Base-by-base conservation (phyloP, 2,888 invertebrate genomes). In the Cheilosia grossa region DNA sequence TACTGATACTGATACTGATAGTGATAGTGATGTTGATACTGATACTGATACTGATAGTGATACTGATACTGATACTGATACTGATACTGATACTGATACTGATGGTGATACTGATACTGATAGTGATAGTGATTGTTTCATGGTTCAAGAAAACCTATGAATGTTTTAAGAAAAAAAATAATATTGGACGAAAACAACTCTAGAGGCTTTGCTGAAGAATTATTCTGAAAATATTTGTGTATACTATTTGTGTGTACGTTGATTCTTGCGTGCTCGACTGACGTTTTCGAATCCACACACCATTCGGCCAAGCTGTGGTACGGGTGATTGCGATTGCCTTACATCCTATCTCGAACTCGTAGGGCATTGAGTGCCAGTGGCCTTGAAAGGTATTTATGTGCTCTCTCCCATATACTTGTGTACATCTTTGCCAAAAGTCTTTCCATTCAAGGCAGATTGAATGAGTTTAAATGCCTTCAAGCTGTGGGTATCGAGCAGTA, bases 311-410 rank as follows among this genome's bases (percentile, higher is more conserved):
- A 5, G 5, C 33, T 19, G 0, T 19, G 15, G 33, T 19, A 0
- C 15, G 7, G 19, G 13, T 19, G 19, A 15, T 21, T n/a, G 1
- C 19, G 21, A n/a, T 53, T 19, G n/a, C n/a, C n/a, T n/a, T 56
- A 6, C 27, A 17, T 17, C 2, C 30, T n/a, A 2, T 42, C 4
- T 4, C 5, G 15, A 44, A 44, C 17, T 40, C 33, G 19, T 19
- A n/a, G 13, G 47, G 17, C 61, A 21, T 42, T 61, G 59, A 51
- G 27, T 30, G 53, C 51, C 40, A 17, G 9, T 2, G 61, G 42
- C 61, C 59, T 59, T 72, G 72, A 61, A 72, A 7, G 5, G 27
- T 51, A 51, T 24, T 37, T 24, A 49, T 21, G 19, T 27, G n/a
- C 15, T 17, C 10, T 13, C 21, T 21, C 1, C 7, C 5, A 21